Base-by-base conservation (phyloP, 2,797 vertebrate genomes). In the Triplophysa bombifrons region DNA sequence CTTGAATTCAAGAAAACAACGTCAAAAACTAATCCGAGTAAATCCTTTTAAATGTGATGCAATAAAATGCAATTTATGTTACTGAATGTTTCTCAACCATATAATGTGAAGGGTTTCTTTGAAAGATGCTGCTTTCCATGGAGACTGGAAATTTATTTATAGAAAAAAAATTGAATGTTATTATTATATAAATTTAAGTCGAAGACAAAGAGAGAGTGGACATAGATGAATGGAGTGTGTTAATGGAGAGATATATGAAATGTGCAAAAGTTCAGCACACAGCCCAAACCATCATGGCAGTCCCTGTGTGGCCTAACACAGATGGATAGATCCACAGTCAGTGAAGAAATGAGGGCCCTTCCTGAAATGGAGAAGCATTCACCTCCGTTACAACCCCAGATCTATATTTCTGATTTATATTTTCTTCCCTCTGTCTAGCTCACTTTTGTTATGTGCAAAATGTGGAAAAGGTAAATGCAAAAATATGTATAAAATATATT, bases 201-300 rank as follows among this genome's bases (percentile, higher is more conserved):
- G 46, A 76, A 72, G 30, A 30, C 55, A 60, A 22, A 77, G 68
- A 77, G 68, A 25, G 84, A 85, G 66, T 84, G 87, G 91, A 93
- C 92, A 89, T 80, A 92, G 92, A 94, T 89, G 90, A 91, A 94
- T 92, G 89, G 87, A 82, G 83, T 66, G 38, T 82, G 91, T 89
- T 88, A 89, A 91, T 80, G 86, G 81, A 82, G 72, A 77, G 84
- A 75, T 74, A 88, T 85, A 79, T 87, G 87, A 85, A 85, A 88
- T 77, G 44, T 76, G 74, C 76, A 69, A 66, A 70, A 71, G 72
- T 66, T 69, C 80, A 75, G 78, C 55, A 50, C 69, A 65, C 58
- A 72, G 80, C 66, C 58, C 84, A 44, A 87, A 81, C 87, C 85
- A 84, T 82, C 88, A 92, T 85, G 85, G 88, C 84, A 82, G 64